Evolutionary conservation across 2,888 invertebrate genomes (phyloP), one percentile per base, ranked within the genome.

Genomic region (Choristoneura rosaceana): DNA sequence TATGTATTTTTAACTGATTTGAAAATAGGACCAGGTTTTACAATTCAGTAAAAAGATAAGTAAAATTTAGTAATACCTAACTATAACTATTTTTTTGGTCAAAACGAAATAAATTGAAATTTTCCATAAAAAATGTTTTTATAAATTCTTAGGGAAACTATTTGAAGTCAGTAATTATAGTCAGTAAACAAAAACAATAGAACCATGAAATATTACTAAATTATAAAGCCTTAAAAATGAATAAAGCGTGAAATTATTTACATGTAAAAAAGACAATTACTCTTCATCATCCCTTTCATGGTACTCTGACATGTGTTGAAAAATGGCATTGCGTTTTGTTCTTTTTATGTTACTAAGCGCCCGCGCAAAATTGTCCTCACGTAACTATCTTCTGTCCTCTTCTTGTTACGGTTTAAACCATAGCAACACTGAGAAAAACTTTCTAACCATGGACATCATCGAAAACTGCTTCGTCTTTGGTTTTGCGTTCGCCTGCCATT

Each of bases 301-400:
- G 2, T 17, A 17, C 3, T 15, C 3, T 17, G 9, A 15, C 15
- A 15, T 50, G n/a, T 3, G 50, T 14, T 1, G 4, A 15, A 50
- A 50, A 50, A 15, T 50, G 50, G 45, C 14, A 14, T 45, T 45
- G 45, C 12, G 1, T n/a, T 7, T 47, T 47, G 47, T n/a, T n/a
- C n/a, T 5, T 47, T n/a, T 2, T 50, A 47, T 38, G 14, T 47
- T 47, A 47, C 0, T 43, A 47, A 52, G 52, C 52, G 52, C 52
- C 17, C 17, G 52, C 17, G 52, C 52, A 52, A 17, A 52, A 52
- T 8, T 17, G 52, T 52, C 52, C 17, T 9, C 17, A 52, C 2
- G 52, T n/a, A 17, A 52, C 52, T 52, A 9, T 52, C 52, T 52
- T 52, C 52, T 52, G 52, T 52, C 52, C 52, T 52, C 52, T 52